phyloP scores from a whole-genome alignment of 2,113 vertebrate genomes.

The Periophthalmodon schlosseri region DNA sequence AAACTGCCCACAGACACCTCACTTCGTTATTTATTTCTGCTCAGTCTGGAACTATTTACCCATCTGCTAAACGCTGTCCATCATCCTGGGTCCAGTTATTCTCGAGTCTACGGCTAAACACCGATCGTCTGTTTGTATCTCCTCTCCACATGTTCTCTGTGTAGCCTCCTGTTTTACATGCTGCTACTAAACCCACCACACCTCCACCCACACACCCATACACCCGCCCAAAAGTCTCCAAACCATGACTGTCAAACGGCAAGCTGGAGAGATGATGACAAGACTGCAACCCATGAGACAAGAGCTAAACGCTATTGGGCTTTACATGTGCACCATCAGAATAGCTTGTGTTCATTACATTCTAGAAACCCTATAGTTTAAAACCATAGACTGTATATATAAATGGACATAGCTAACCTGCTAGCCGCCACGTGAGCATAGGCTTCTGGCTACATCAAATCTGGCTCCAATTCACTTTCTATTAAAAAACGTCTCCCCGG shows the following conservation, averaged over 20 bases:
- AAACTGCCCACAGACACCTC: conserved; percentile 24
- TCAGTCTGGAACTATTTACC: conserved; percentile 30
- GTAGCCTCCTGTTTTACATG: conserved; percentile 47
- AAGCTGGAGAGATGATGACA: conserved; percentile 59
- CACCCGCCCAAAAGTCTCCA: background rate
- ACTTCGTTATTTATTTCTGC: conserved; percentile 22
- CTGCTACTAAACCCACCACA: conserved; percentile 26
- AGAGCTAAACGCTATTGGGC: no score
- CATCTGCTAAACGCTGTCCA: conserved; percentile 34
- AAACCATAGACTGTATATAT: no score
- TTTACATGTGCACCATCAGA: no score
- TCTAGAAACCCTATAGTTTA: no score
- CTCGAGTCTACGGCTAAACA: conserved; percentile 27
- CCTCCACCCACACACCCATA: background rate
- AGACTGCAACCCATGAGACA: no score
- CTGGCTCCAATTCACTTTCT: no score
- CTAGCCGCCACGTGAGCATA: no score
- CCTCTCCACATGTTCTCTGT: conserved; percentile 32
- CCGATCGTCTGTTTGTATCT: conserved; percentile 41
- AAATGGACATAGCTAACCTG: no score
- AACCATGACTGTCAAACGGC: conserved; percentile 45
- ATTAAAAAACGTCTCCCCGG: no score
- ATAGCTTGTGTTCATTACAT: no score
- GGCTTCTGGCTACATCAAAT: no score
- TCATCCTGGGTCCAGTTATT: conserved; percentile 21